Evolutionary conservation across 1,140 invertebrate species (phyloP).

Genomic region (Trichogramma pretiosum): DNA sequence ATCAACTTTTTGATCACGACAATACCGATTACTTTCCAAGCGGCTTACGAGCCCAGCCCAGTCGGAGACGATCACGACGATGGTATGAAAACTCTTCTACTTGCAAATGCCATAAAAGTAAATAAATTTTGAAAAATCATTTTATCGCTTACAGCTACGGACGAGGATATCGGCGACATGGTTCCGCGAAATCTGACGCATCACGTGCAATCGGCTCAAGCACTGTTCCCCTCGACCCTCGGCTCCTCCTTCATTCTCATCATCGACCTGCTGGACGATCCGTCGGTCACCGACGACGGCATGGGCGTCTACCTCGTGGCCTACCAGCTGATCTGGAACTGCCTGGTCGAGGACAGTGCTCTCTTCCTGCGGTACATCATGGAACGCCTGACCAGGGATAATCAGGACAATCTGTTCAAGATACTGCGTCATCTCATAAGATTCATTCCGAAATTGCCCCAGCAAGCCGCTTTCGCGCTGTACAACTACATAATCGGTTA

Average conservation of each 20-base stretch:
- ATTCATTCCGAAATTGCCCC: slow-evolving; percentile 86
- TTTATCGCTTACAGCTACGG: slow-evolving; percentile 30
- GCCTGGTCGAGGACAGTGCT: slow-evolving; percentile 94
- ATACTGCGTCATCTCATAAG: slow-evolving; percentile 84
- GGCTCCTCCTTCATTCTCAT: slow-evolving; percentile 93
- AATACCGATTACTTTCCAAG: slow-evolving; percentile 91
- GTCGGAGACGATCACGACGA: slow-evolving; percentile 80
- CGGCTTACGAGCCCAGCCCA: slow-evolving; percentile 87
- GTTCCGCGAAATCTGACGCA: slow-evolving; percentile 60
- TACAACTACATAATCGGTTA: slow-evolving; percentile 99
- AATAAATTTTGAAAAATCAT: not conserved
- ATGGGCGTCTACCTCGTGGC: slow-evolving; percentile 83
- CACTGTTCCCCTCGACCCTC: slow-evolving; percentile 91
- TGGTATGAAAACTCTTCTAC: slow-evolving; percentile 43
- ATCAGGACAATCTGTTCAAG: slow-evolving; percentile 94
- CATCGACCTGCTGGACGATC: slow-evolving; percentile 89
- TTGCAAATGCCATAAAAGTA: not conserved
- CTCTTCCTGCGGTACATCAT: slow-evolving; percentile 92
- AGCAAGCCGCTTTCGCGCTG: slow-evolving; percentile 95
- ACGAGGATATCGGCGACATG: slow-evolving; percentile 63
- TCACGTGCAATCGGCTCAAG: slow-evolving; percentile 82
- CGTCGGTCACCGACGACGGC: slow-evolving; percentile 89
- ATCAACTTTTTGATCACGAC: slow-evolving; percentile 95
- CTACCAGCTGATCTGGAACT: slow-evolving; percentile 91
- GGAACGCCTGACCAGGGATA: slow-evolving; percentile 89